phyloP scores from a whole-genome alignment of 2,797 vertebrate genomes.

The Notolabrus celidotus region DNA sequence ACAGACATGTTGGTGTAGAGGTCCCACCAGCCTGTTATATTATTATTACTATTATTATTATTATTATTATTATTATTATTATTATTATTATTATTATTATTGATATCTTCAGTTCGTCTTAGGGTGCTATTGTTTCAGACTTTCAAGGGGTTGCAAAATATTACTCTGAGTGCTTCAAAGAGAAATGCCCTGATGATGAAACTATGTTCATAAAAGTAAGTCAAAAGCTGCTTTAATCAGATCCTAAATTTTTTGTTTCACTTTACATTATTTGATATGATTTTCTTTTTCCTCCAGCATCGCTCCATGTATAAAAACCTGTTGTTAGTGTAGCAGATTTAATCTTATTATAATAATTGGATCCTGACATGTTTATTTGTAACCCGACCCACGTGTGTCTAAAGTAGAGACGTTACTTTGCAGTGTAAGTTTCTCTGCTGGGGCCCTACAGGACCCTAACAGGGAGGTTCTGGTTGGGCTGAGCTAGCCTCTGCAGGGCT shows the following conservation, averaged over 20 bases:
- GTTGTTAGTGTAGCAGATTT: neutral
- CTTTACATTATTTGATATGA: neutral
- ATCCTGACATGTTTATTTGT: slow-evolving; percentile 2
- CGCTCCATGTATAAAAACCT: neutral
- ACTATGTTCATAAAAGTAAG: no score
- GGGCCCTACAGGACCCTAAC: slow-evolving; percentile 33
- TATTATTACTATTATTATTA: no score
- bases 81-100: no score
- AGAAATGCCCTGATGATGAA: no score
- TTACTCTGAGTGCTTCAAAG: no score
- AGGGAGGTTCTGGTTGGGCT: slow-evolving; percentile 35
- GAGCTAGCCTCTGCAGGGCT: slow-evolving; percentile 29
- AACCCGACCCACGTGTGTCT: slow-evolving; percentile 16
- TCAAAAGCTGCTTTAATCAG: no score
- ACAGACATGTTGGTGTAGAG: no score
- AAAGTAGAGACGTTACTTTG: slow-evolving; percentile 17
- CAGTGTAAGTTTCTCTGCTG: slow-evolving; percentile 22
- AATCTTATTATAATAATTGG: neutral
- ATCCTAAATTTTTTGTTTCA: neutral
- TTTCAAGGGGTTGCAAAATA: no score
- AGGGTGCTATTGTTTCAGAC: no score
- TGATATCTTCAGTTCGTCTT: no score
- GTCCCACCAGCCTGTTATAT: no score
- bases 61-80: no score
- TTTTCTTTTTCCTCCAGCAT: neutral